A percentile compares a stretch with the other conserved stretches of the same genome.
These are phyloP conservation scores for Lutraria rhynchaena DNA, from an alignment of 1,140 invertebrate species.

Conservation along the genomic window DNA sequence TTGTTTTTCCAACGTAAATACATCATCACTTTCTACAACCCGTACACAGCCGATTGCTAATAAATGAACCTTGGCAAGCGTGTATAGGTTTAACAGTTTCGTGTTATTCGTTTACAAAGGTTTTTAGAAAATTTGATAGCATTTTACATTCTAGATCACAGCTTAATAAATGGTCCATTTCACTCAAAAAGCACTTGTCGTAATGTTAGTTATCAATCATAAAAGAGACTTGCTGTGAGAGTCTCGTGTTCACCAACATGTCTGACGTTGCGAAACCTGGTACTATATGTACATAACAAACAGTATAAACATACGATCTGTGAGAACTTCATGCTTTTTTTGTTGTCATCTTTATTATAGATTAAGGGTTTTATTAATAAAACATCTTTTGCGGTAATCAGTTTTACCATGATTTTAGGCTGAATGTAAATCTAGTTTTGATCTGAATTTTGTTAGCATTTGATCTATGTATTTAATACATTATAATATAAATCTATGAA, in stretches of 20 bases:
- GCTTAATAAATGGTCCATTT: constrained; percentile 51
- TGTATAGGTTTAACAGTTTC: constrained; percentile 56
- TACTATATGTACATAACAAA: constrained; percentile 30
- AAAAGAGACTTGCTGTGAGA: constrained; percentile 30
- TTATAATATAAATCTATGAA: too few species aligned
- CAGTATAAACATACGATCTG: not conserved
- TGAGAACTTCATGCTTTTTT: constrained; percentile 30
- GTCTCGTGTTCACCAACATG: constrained; percentile 18
- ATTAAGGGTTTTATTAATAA: constrained; percentile 1
- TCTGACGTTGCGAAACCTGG: not conserved
- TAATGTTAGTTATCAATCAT: constrained; percentile 50
- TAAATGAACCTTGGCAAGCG: constrained; percentile 58
- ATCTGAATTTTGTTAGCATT: too few species aligned
- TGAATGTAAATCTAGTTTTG: too few species aligned
- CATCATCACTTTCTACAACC: constrained; percentile 55
- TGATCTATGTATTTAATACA: too few species aligned
- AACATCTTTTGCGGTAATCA: not conserved
- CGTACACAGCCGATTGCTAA: constrained; percentile 52
- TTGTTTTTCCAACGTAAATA: constrained; percentile 62
- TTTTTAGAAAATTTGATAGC: constrained; percentile 56
- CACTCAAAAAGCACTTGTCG: constrained; percentile 54
- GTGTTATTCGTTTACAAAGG: constrained; percentile 59
- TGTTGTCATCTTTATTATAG: constrained; percentile 15
- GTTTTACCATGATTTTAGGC: not conserved
- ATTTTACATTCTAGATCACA: constrained; percentile 54